These are phyloP conservation scores for Xanthia togata DNA, from an alignment of 2,888 invertebrate species.

Conservation along the genomic window DNA sequence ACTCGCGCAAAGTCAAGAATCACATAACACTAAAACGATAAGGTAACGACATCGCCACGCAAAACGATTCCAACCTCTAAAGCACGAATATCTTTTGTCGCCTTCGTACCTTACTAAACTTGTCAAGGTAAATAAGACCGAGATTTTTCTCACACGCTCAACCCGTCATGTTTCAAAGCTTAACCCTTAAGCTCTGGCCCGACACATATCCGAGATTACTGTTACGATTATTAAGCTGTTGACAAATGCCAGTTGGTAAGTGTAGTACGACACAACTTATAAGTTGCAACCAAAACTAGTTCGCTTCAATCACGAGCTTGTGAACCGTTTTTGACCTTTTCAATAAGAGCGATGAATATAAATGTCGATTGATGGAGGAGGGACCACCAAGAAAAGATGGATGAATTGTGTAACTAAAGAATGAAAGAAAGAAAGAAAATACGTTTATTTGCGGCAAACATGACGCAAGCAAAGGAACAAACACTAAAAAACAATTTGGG, in stretches of 20 bases:
- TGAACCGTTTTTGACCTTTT: background rate
- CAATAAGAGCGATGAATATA: background rate
- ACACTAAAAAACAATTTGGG: no score
- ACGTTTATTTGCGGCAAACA: no score
- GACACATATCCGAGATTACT: constrained; percentile 63
- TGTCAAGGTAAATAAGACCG: constrained; percentile 34
- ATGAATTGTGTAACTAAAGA: background rate
- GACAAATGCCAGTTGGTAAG: constrained; percentile 37
- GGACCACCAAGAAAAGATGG: background rate
- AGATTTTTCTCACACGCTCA: constrained; percentile 59
- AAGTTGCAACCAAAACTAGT: background rate
- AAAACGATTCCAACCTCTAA: constrained; percentile 20
- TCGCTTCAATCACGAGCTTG: background rate
- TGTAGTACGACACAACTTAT: background rate
- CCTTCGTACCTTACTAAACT: constrained; percentile 1
- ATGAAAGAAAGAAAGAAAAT: no score
- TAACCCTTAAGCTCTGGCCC: constrained; percentile 54
- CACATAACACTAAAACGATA: constrained; percentile 30
- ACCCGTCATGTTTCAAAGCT: constrained; percentile 57
- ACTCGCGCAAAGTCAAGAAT: background rate
- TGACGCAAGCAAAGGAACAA: no score
- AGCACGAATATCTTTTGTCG: constrained; percentile 18
- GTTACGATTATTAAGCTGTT: constrained; percentile 59
- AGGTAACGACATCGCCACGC: constrained; percentile 16
- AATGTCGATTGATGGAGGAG: no score